Percentiles rank a stretch among this genome's conserved stretches.
These are phyloP conservation scores for Babyrousa celebensis DNA, from an alignment of 2,797 vertebrate species.

Conservation along the genomic window DNA sequence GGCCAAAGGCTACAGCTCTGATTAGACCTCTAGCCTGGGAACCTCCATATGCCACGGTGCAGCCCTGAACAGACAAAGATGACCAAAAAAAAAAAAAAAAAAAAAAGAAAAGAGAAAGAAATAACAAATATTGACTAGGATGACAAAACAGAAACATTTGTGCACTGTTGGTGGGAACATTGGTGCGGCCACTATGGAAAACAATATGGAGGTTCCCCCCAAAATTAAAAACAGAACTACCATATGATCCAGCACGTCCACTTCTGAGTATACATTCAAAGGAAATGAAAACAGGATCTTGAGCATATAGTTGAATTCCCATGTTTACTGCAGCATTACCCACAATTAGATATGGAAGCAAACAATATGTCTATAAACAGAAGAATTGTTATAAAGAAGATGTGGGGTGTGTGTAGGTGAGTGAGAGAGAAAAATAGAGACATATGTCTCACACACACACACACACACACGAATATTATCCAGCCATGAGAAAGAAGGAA, in stretches of 20 bases:
- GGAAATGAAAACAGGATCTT: neutral
- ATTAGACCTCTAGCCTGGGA: too few relatives aligned
- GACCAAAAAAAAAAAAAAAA: too few relatives aligned
- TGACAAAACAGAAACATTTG: neutral
- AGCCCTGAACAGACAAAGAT: too few relatives aligned
- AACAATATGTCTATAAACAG: neutral
- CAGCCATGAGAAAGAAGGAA: neutral
- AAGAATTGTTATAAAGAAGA: neutral
- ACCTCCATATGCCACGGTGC: too few relatives aligned
- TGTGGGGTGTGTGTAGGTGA: neutral
- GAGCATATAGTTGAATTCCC: neutral
- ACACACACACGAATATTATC: neutral
- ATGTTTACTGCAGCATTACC: neutral
- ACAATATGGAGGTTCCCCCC: neutral
- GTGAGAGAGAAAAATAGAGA: neutral
- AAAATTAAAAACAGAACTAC: constrained; percentile 5
- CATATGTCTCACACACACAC: neutral
- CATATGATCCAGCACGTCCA: neutral
- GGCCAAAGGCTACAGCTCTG: too few relatives aligned
- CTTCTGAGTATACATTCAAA: neutral
- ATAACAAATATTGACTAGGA: neutral
- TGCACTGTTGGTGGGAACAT: neutral
- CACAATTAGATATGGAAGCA: neutral
- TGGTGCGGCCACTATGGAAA: neutral
- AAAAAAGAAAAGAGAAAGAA: too few relatives aligned